Evolutionary conservation across 2,888 invertebrate species (phyloP).

Genomic region (Sabatieria punctata): DNA sequence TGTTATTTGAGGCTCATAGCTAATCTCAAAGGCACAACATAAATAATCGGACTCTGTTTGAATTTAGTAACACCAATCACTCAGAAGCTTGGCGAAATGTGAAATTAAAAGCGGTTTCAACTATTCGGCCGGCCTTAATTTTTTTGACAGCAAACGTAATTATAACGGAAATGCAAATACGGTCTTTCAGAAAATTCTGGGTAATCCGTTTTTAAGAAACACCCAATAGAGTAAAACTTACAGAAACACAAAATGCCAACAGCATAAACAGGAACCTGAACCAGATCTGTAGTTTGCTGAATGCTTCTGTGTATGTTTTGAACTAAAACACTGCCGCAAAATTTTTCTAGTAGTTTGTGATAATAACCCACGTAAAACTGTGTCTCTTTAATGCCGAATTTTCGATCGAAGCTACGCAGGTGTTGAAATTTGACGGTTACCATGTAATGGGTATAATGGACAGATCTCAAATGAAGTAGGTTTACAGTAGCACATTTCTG

Average conservation of each 20-base stretch:
- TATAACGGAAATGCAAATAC: too few relatives aligned
- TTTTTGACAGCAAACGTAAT: too few relatives aligned
- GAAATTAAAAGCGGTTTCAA: too few relatives aligned
- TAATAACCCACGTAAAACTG: slow-evolving; percentile 23
- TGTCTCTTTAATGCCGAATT: slow-evolving; percentile 54
- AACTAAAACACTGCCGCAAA: slow-evolving; percentile 48
- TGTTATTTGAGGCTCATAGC: too few relatives aligned
- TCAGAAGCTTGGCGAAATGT: too few relatives aligned
- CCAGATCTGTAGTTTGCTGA: slow-evolving; percentile 93
- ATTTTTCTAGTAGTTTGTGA: not conserved
- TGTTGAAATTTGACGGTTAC: slow-evolving; percentile 67
- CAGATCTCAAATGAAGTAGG: slow-evolving; percentile 66
- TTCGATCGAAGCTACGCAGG: slow-evolving; percentile 43
- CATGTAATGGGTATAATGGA: slow-evolving; percentile 72
- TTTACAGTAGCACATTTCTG: slow-evolving; percentile 71
- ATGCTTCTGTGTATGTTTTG: slow-evolving; percentile 83
- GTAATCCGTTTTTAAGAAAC: not conserved
- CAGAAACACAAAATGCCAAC: slow-evolving; percentile 47
- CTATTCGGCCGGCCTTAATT: too few relatives aligned
- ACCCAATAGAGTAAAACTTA: not conserved
- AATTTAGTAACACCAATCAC: too few relatives aligned
- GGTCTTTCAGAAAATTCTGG: not conserved
- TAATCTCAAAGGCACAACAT: too few relatives aligned
- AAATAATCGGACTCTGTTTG: too few relatives aligned
- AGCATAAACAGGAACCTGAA: slow-evolving; percentile 80